phyloP scores from a whole-genome alignment of 2,888 invertebrate species.

The Geophilus truncorum region DNA sequence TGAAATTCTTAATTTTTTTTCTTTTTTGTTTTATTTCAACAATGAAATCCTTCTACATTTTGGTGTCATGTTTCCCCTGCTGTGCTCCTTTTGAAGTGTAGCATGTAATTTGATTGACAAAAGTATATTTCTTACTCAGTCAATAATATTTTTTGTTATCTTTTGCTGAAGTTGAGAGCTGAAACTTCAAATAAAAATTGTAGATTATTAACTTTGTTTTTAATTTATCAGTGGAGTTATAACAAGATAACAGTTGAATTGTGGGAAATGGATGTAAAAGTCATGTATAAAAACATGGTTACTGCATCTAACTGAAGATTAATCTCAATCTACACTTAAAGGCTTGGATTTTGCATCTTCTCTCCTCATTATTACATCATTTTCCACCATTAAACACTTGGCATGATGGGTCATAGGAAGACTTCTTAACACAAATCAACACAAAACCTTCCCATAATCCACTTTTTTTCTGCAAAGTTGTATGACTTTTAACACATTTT shows the following conservation, averaged over 20 bases:
- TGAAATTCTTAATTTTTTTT: background rate
- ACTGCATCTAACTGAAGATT: no score
- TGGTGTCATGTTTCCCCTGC: conserved; percentile 10
- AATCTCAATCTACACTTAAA: no score
- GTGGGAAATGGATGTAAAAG: background rate
- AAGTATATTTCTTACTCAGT: background rate
- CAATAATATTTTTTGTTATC: background rate
- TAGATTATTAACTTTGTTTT: background rate
- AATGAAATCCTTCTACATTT: background rate
- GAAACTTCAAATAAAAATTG: background rate
- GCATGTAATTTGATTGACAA: background rate
- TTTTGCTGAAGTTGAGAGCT: background rate
- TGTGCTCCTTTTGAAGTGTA: conserved; percentile 12
- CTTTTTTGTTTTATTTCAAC: background rate
- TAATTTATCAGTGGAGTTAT: background rate
- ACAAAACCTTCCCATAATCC: background rate
- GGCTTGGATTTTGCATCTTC: no score
- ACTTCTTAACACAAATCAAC: no score
- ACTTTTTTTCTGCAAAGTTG: background rate
- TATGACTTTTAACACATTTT: background rate
- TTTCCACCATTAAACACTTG: no score
- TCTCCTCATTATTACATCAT: no score
- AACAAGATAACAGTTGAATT: no score
- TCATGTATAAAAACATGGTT: no score
- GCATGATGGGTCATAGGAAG: no score